These are phyloP conservation scores for Istiophorus platypterus DNA, from an alignment of 2,113 vertebrate species.

Conservation along the genomic window DNA sequence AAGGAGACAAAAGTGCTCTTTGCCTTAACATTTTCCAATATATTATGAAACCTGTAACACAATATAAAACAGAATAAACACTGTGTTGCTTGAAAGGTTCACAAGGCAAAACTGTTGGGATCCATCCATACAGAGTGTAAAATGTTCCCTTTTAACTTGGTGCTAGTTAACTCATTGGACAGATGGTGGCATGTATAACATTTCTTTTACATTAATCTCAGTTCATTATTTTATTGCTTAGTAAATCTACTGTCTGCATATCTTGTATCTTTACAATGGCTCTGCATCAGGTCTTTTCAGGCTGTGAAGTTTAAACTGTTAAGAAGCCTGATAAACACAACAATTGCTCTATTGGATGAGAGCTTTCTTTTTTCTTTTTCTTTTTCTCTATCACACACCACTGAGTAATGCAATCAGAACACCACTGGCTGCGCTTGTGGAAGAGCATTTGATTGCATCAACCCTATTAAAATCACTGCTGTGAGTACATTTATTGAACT, in stretches of 20 bases:
- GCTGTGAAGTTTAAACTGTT: not conserved
- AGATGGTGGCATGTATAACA: not conserved
- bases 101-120: not conserved
- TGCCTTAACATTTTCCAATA: not conserved
- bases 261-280: not conserved
- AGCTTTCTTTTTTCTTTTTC: not conserved
- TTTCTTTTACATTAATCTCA: not conserved
- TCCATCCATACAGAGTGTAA: not conserved
- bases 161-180: not conserved
- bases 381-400: not conserved
- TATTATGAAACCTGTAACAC: not conserved
- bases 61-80: not conserved
- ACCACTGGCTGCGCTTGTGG: not conserved
- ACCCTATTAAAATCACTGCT: not conserved
- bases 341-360: not conserved
- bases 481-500: not conserved
- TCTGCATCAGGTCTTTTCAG: not conserved
- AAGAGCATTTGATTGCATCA: not conserved
- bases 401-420: slow-evolving; percentile 5
- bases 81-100: not conserved
- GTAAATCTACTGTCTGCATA: not conserved
- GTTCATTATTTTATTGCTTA: too few relatives aligned
- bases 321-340: not conserved
- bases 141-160: not conserved
- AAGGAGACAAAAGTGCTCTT: not conserved